Evolutionary conservation across 2,797 vertebrate species (phyloP).

Genomic region (Microchirus variegatus): DNA sequence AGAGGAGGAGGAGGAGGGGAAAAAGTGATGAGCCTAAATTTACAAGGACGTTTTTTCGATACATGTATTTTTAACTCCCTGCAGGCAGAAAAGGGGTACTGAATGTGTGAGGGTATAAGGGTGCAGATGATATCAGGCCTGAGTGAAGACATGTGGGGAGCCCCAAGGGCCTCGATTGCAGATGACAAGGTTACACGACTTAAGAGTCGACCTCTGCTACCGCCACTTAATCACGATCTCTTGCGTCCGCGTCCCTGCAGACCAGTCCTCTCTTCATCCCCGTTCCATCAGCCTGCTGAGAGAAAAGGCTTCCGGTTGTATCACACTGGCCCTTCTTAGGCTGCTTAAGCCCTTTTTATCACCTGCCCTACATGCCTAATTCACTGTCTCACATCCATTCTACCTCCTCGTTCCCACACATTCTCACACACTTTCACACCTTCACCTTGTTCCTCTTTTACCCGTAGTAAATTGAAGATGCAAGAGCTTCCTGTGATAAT

Average conservation of each 20-base stretch:
- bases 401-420: slow-evolving; percentile 11
- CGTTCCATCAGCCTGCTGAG: slow-evolving; percentile 28
- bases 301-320: slow-evolving; percentile 48
- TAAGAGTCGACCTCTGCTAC: slow-evolving; percentile 80
- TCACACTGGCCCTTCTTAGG: slow-evolving; percentile 17
- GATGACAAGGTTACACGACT: slow-evolving; percentile 86
- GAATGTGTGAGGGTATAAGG: slow-evolving; percentile 21
- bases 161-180: slow-evolving; percentile 72
- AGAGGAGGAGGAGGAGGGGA: neutral
- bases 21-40: slow-evolving; percentile 76
- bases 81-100: slow-evolving; percentile 56
- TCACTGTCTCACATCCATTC: slow-evolving; percentile 44
- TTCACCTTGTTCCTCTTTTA: slow-evolving; percentile 24
- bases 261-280: slow-evolving; percentile 35
- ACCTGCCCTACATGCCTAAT: slow-evolving; percentile 41
- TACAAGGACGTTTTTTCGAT: slow-evolving; percentile 79
- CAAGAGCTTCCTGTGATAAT: slow-evolving; percentile 26
- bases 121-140: slow-evolving; percentile 66
- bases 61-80: slow-evolving; percentile 81
- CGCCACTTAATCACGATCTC: slow-evolving; percentile 83
- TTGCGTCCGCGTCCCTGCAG: slow-evolving; percentile 59
- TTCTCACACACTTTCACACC: slow-evolving; percentile 40
- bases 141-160: slow-evolving; percentile 68
- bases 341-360: slow-evolving; percentile 52
- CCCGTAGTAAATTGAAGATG: slow-evolving; percentile 30